These are phyloP conservation scores for Eurytemora carolleeae DNA, from an alignment of 1,140 invertebrate species.

Conservation along the genomic window DNA sequence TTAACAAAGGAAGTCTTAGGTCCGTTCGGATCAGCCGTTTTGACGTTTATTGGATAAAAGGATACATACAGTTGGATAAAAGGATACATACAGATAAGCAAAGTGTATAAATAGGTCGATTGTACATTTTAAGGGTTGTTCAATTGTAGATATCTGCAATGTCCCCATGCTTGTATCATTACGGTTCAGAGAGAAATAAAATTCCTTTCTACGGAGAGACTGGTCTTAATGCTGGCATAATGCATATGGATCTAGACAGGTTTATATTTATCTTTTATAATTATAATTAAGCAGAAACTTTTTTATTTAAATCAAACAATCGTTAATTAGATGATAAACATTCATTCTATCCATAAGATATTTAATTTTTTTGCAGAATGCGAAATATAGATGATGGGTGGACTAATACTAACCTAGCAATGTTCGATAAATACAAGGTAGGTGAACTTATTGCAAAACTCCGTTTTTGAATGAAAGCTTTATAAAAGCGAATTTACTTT, in stretches of 20 bases:
- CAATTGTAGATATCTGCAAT: neutral
- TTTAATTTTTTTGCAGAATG: neutral
- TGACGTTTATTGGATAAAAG: neutral
- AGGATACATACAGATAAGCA: neutral
- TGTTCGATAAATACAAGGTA: neutral
- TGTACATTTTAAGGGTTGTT: neutral
- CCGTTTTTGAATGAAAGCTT: too few species aligned
- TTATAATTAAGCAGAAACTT: too few species aligned
- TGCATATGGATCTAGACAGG: neutral
- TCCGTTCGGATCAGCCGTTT: neutral
- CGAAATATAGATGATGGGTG: neutral
- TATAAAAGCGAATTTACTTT: too few species aligned
- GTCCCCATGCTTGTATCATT: neutral
- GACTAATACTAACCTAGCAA: neutral
- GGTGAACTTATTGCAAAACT: too few species aligned
- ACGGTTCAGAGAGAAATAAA: neutral
- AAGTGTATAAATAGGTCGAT: neutral
- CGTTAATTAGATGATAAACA: too few species aligned
- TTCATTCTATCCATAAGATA: too few species aligned
- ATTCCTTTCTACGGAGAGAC: neutral
- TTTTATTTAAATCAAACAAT: too few species aligned
- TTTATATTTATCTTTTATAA: too few species aligned
- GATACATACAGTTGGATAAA: too few species aligned
- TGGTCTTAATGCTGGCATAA: neutral
- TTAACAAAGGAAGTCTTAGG: neutral